Evolutionary conservation across 2,113 vertebrate genomes (phyloP), one percentile per base, ranked within the genome.

Genomic region (Limanda limanda): DNA sequence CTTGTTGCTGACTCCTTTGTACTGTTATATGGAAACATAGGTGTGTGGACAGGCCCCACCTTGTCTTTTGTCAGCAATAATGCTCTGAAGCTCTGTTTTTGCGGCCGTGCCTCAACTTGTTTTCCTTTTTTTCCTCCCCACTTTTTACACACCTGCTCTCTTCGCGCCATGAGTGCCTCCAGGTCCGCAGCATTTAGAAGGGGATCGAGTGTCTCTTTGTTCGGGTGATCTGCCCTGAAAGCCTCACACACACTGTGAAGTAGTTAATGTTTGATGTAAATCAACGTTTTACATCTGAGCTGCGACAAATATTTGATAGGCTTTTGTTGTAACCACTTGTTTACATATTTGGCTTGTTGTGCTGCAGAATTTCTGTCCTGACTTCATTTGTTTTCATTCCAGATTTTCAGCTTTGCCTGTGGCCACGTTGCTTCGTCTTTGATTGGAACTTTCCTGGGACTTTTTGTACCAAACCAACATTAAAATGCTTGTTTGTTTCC

Each of bases 81-180:
- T 79, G 58, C 69, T 80, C 59, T 70, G 86, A 85, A 77, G 58
- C 69, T 80, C 64, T 75, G 56, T 68, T 80, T 80, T 68, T 18
- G n/a, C 76, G 0, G 37, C 81, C 74, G 12, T 92, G 93, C 81
- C 89, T 76, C 17, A 15, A 91, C 92, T 88, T 92, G 92, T 87
- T 79, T 42, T 14, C 13, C 54, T 67, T 64, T 89, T 85, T 90
- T 54, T 54, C 21, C 47, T 51, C 47, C 18, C 47, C 18, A 82
- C 85, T 86, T 89, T 86, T 71, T 27, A 88, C 85, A 87, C 92
- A 93, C 92, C 91, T 93, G 86, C 78, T 69, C 59, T 84, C 45
- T 82, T 63, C 7, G 24, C 79, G 72, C 89, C 84, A 74, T 37
- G 67, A 78, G 78, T 68, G 84, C 88, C 89, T 86, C 79, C n/a